Conservation (phyloP, 2,113 vertebrate genomes). For the Gymnobelideus leadbeateri region DNA sequence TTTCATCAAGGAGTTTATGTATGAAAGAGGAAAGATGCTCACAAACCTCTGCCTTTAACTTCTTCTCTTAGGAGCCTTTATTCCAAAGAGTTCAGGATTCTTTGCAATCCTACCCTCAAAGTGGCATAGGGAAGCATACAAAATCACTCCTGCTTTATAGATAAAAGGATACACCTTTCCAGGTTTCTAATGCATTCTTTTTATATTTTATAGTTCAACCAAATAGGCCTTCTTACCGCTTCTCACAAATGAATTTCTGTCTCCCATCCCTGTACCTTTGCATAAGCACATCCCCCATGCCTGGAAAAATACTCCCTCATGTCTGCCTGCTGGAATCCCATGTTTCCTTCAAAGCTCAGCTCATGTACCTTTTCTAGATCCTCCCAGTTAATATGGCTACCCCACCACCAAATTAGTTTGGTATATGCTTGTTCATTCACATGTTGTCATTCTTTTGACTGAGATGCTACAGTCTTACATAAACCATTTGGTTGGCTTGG, state of each 20-base stretch:
- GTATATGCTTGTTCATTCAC: background rate
- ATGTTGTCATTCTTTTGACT: background rate
- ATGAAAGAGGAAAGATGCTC: background rate
- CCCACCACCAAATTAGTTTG: background rate
- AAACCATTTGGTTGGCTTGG: background rate
- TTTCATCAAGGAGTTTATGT: background rate
- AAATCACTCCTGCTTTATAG: background rate
- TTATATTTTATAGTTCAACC: background rate
- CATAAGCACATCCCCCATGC: background rate
- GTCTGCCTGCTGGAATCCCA: background rate
- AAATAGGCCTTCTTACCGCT: background rate
- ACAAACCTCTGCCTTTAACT: background rate
- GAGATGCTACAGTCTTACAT: background rate
- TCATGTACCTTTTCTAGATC: background rate
- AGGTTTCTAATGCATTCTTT: background rate
- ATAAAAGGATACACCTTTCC: background rate
- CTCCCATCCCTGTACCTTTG: background rate
- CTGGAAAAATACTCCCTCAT: background rate
- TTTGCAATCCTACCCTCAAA: background rate
- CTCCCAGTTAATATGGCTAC: background rate
- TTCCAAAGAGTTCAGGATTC: background rate
- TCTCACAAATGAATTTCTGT: background rate
- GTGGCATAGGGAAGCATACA: background rate
- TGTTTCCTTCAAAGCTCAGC: background rate
- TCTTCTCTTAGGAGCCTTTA: background rate